Evolutionary conservation across 2,888 invertebrate genomes (phyloP), one percentile per base, ranked within the genome.

Genomic region (Frankliniella intonsa): DNA sequence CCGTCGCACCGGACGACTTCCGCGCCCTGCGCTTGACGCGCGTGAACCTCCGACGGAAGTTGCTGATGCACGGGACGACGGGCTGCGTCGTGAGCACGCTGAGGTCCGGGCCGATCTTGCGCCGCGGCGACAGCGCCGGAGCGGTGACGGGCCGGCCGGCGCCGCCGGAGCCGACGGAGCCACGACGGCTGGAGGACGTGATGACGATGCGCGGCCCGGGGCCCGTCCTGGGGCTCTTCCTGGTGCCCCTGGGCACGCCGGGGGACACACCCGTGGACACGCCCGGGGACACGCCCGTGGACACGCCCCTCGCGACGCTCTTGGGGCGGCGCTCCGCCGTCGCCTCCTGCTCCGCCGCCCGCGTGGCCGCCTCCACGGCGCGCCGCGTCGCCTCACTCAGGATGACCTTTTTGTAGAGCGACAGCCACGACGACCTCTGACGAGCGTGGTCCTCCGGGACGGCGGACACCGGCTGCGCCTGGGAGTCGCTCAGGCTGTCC

Each of bases 351-450:
- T 76, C 25, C 69, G 69, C n/a, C 25, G 25, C 22, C 22, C 11
- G 22, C 22, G 9, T 25, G 22, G 22, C 8, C 3, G 69, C 69
- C 22, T 11, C 19, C 22, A 11, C 69, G 22, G 69, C 69, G 22
- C 69, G 69, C 22, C 69, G 69, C 25, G 69, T 22, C 25, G 69
- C 69, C 69, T 76, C 69, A 12, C 10, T 12, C 69, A 25, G 69
- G 69, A 76, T 25, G 69, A 25, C 12, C 69, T 76, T 76, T 22
- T 76, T 76, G 69, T 76, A 76, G 69, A 76, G 69, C 25, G 69
- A 22, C 22, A 76, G 22, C 69, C 69, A 76, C 11, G 69, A 76
- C 10, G 69, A 25, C 69, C 25, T 9, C 69, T 25, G 69, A 1
- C 22, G 25, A 12, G 69, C 69, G 25, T 76, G 25, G 22, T 76